Base-by-base conservation (phyloP, 2,113 vertebrate species). In the Motacilla alba region DNA sequence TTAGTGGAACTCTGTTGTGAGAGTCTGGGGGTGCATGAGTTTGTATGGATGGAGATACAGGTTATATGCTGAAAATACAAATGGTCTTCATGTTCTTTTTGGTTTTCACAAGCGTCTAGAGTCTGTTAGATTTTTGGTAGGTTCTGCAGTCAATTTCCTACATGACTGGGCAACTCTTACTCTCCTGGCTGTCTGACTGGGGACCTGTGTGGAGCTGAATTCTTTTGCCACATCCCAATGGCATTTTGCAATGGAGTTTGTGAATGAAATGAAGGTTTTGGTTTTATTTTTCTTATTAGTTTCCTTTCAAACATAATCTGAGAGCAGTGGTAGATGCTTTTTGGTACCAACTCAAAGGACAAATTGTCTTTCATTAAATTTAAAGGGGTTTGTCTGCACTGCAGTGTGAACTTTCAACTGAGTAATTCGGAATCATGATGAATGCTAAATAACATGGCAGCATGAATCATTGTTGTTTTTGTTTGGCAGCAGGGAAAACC, bases 381-480 rank as follows among this genome's bases (percentile, higher is more conserved):
- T 44, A 81, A 52, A 44, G 10, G 47, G 63, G 27, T 94, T 95
- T 87, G 75, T 83, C 62, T 93, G 46, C 23, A 47, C 30, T 74
- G 52, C 70, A 87, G n/a, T 26, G 41, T 74, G 81, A 91, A 89
- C 82, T 84, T 35, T 87, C 62, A 56, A 60, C 44, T 89, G 91
- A 88, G 75, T 92, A 59, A 84, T 92, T 93, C 89, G 96, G 83
- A 50, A 67, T 75, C 49, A 67, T 76, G 89, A 56, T 91, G 88
- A 96, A 94, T 95, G 92, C 86, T 88, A 41, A 94, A 78, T 92
- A 91, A 93, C 60, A 81, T 72, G 77, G 77, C 80, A 95, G 78
- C 91, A 79, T 94, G 91, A 97, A 89, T 97, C 94, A 77, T 43
- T 93, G 74, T 91, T 97, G 89, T 70, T 96, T 97, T 89, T 10